These are phyloP conservation scores for Zonotrichia leucophrys DNA, from an alignment of 2,113 vertebrate genomes.

Conservation along the genomic window DNA sequence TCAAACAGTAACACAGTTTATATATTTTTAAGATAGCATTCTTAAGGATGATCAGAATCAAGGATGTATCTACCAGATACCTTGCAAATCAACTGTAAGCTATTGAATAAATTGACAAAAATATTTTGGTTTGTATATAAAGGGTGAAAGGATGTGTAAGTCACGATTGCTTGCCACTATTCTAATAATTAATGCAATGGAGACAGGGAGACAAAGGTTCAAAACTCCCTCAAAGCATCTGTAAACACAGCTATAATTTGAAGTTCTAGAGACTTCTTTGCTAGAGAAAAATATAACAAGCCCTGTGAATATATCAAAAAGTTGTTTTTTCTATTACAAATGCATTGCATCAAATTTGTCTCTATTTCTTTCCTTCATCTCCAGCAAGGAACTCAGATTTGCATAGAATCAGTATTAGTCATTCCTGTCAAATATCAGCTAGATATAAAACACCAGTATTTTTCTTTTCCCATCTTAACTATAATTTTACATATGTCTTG, in stretches of 20 bases:
- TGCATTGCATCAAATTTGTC: not conserved
- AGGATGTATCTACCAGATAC: not conserved
- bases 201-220: not conserved
- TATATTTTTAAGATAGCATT: not conserved
- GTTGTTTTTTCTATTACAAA: not conserved
- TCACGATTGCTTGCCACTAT: not conserved
- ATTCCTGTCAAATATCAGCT: constrained; percentile 9
- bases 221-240: constrained; percentile 4
- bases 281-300: not conserved
- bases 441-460: not conserved
- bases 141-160: not conserved
- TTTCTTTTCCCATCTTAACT: not conserved
- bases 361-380: constrained; percentile 5
- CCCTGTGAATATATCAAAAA: not conserved
- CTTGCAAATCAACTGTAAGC: not conserved
- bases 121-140: not conserved
- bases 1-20: not conserved
- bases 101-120: constrained; percentile 22
- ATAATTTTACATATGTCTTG: not conserved
- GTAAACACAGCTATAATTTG: not conserved
- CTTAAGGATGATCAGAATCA: not conserved
- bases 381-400: not conserved
- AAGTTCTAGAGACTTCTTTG: not conserved
- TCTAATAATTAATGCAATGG: constrained; percentile 19
- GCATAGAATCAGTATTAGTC: not conserved